Evolutionary conservation across 2,797 vertebrate species (phyloP), one percentile per base, ranked within the genome.

Genomic region (Myoxocephalus aenaeus): DNA sequence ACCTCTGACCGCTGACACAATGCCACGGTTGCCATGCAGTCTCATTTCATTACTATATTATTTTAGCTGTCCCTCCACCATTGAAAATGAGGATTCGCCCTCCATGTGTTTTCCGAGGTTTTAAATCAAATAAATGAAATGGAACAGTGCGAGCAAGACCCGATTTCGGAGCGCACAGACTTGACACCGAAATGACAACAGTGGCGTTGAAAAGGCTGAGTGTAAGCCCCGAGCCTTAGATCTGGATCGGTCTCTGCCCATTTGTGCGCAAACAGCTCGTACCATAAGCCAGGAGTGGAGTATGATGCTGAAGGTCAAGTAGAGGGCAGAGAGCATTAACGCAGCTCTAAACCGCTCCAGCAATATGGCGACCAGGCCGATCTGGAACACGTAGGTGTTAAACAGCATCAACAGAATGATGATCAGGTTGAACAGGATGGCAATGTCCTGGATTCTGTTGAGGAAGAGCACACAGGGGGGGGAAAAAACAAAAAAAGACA

Each of bases 321-420:
- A 98, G 77, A 96, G 84, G 0, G 91, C 93, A 0, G 96, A 96
- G 68, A 97, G 89, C 79, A 97, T 46, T 84, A 98, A 96, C 77
- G 96, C 95, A 1, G 95, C 94, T 87, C 96, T 97, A 93, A 98
- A 98, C 4, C 97, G 96, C 57, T 95, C 96, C 87, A 97, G 94
- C 2, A 99, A 92, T 1, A 99, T 93, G 57, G 92, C 96, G 38
- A 99, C 96, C 87, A 99, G 91, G 12, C 97, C 97, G 0, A 97
- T 96, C 90, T 97, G 97, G 95, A 98, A 99, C 69, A 99, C 94
- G 92, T 96, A 98, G 78, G 97, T 99, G 94, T 97, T 98, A 90
- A 98, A 98, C 89, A 98, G 95, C 97, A 98, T 98, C 92, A 99
- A 92, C 92, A 98, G 96, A 77, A 99, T 83, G 81, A 99, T 96